These are phyloP conservation scores for Clytia hemisphaerica DNA, from an alignment of 30 jellyfish, hydroid and myxozoan genomes.

Conservation along the genomic window DNA sequence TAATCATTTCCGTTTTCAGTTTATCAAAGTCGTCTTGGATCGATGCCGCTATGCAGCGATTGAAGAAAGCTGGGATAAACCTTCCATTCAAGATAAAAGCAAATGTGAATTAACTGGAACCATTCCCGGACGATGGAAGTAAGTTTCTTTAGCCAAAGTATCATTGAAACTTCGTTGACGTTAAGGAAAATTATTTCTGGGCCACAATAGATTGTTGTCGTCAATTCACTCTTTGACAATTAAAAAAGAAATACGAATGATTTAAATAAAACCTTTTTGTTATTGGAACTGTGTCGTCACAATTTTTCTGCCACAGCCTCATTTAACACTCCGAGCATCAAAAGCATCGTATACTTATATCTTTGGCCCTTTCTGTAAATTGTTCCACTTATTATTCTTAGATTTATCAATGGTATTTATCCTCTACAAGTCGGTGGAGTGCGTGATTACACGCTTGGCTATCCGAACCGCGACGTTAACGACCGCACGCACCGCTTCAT, in stretches of 20 bases:
- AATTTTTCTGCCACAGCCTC: too few species aligned
- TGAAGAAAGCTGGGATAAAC: conserved; percentile 6
- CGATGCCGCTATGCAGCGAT: conserved; percentile 74
- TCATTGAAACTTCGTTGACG: too few species aligned
- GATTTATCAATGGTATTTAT: conserved; percentile 89
- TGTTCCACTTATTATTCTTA: conserved; percentile 6
- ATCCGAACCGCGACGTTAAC: conserved; percentile 23
- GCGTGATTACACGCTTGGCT: conserved; percentile 32
- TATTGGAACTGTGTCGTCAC: too few species aligned
- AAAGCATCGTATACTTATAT: background rate
- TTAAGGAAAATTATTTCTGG: too few species aligned
- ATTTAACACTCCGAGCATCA: too few species aligned
- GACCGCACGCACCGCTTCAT: conserved; percentile 3
- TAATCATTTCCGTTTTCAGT: conserved; percentile 32
- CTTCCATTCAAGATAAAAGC: conserved; percentile 54
- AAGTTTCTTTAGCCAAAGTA: background rate
- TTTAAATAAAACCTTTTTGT: too few species aligned
- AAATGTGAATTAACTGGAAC: conserved; percentile 82
- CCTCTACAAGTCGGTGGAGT: conserved; percentile 96
- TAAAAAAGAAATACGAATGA: too few species aligned
- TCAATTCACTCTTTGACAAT: too few species aligned
- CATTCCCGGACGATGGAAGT: conserved; percentile 83
- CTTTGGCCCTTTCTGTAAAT: background rate
- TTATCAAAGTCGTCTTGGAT: conserved; percentile 70
- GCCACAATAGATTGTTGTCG: too few species aligned